A percentile compares a stretch with the other conserved stretches of the same genome.
These are phyloP conservation scores for Hypothenemus hampei DNA, from an alignment of 1,140 invertebrate species.

Conservation along the genomic window DNA sequence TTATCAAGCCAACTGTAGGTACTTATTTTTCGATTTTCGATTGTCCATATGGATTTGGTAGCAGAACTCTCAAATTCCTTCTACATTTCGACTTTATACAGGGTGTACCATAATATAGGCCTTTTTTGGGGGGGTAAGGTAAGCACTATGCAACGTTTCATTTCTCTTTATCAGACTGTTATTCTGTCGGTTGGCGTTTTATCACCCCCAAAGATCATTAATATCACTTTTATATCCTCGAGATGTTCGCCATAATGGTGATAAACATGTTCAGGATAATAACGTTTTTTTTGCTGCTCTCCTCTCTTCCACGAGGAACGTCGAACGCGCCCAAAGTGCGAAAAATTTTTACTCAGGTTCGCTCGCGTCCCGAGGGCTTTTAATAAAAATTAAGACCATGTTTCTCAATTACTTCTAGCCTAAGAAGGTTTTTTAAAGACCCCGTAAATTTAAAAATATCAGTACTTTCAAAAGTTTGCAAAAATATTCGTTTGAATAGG, in stretches of 20 bases:
- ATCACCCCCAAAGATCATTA: constrained; percentile 42
- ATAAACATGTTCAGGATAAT: constrained; percentile 45
- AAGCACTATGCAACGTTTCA: constrained; percentile 25
- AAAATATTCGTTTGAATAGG: no score
- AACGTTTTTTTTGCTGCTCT: no score
- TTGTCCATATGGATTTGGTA: no score
- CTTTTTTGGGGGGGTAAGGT: background rate
- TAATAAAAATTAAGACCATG: constrained; percentile 26
- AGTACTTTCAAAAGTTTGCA: no score
- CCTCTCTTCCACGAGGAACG: no score
- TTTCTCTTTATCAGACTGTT: constrained; percentile 43
- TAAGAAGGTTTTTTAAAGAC: constrained; percentile 21
- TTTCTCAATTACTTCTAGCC: constrained; percentile 22
- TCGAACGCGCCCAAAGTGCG: no score
- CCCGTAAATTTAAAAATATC: constrained; percentile 24
- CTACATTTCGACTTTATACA: no score
- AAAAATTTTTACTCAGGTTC: no score
- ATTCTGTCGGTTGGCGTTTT: constrained; percentile 38
- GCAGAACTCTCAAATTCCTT: no score
- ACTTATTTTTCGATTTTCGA: no score
- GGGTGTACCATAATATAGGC: background rate
- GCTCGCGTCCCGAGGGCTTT: constrained; percentile 1
- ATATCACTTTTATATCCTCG: constrained; percentile 47
- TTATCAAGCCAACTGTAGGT: no score
- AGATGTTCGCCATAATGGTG: constrained; percentile 44